Evolutionary conservation across 2,113 vertebrate genomes (phyloP), one percentile per base, ranked within the genome.

Genomic region (Burhinus bistriatus): DNA sequence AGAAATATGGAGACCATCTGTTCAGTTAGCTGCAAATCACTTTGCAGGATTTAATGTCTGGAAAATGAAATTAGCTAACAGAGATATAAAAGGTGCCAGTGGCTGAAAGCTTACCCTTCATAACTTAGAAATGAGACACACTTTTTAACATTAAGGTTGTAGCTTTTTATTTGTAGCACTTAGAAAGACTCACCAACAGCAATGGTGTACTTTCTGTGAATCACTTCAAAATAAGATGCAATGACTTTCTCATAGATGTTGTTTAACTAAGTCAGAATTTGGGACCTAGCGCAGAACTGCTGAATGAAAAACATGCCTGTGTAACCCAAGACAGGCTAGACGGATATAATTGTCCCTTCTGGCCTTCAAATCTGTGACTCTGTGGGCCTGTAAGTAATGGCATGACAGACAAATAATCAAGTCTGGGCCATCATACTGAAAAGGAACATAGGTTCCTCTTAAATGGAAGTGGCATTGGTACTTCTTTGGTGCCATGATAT

Each of bases 1-100:
- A 78, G 85, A 80, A 90, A 89, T 54, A 77, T 5, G 6, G 59
- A 92, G 72, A 36, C 86, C 83, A 92, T 97, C 92, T 96, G 89
- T 84, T 93, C 80, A 71, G 77, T 83, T 73, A 78, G 72, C 59
- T 93, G 30, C 61, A 83, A 95, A 93, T 6, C 36, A 64, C 32
- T 73, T 70, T 27, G 57, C 38, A 84, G 42, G 57, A 87, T 93
- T 93, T 81, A 90, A 90, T 55, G 44, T 55, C 40, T 82, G 36
- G 68, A 90, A 96, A 92, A 88, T 78, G 26, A 83, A 87, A 87
- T 86, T 52, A 89, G 36, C 49, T 69, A 78, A 66, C 38, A 62
- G 42, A 82, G 73, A 81, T 89, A 69, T 11, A 77, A 88, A 68
- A 95, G 83, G 57, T 49, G 10, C 40, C 61, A 57, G 77, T 94